Evolutionary conservation across 2,113 vertebrate genomes (phyloP), one percentile per base, ranked within the genome.

Genomic region (Planiliza haematocheilus): DNA sequence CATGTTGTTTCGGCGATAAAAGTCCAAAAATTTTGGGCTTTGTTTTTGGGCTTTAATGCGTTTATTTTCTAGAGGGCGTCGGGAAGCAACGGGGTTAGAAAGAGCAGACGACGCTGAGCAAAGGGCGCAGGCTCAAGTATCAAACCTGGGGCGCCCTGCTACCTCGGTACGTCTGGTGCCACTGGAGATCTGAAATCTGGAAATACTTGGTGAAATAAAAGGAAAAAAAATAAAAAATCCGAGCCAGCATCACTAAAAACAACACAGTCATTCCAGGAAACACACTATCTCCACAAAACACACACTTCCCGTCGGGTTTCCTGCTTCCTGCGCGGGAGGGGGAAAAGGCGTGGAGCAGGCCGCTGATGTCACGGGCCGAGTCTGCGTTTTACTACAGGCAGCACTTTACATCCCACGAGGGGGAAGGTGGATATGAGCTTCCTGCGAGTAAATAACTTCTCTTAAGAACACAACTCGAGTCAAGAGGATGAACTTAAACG

Each of bases 221-320:
- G 60, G 1, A n/a, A n/a, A n/a, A n/a, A n/a, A n/a, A n/a, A n/a
- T n/a, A n/a, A n/a, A 55, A 64, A 83, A 83, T 77, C 71, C 30
- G 79, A 70, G 42, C 48, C 14, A 4, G 2, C 43, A 41, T 37
- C n/a, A 16, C 18, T 58, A 50, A 77, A 72, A 75, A 64, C 18
- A 68, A 66, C 34, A 53, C 42, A 64, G 61, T 72, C 45, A 57
- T 84, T 74, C 65, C 56, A 85, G 88, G 87, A 91, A 89, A 82
- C 63, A 21, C 78, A 72, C 79, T 86, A 91, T 92, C 91, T 82
- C 60, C 75, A 50, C 63, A 71, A 80, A 87, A 50, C 87, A 91
- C 77, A 84, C 86, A 85, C 89, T 90, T 92, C 91, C 91, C 34
- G 78, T 12, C 10, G 12, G 11, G 69, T 64, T 86, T 91, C 89